These are phyloP conservation scores for Clarias laeviceps DNA, from an alignment of 2,797 vertebrate species.

Conservation along the genomic window DNA sequence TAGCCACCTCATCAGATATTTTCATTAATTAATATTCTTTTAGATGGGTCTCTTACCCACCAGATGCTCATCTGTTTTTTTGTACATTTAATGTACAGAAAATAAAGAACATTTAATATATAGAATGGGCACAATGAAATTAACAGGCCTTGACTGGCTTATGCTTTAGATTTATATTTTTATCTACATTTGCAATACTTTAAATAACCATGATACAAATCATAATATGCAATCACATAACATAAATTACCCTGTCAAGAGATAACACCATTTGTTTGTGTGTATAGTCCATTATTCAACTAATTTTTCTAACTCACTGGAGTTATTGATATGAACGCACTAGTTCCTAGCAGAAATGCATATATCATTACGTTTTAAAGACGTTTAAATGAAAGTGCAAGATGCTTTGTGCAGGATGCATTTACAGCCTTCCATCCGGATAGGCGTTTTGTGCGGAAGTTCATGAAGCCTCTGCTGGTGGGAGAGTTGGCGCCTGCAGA, in stretches of 20 bases:
- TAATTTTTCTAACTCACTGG: background rate
- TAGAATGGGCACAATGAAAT: background rate
- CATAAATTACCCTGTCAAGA: background rate
- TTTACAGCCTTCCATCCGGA: slow-evolving; percentile 92
- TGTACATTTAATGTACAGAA: background rate
- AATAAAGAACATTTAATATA: too few species aligned
- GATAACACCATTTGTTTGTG: background rate
- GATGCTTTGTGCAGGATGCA: slow-evolving; percentile 80
- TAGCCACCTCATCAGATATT: background rate
- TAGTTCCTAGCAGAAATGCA: background rate
- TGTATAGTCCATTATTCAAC: background rate
- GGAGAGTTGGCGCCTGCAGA: slow-evolving; percentile 87
- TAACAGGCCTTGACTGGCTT: background rate
- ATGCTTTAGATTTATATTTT: background rate
- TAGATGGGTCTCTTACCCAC: background rate
- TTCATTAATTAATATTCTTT: background rate
- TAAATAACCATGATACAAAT: background rate
- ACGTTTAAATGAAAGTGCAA: background rate
- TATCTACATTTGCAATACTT: background rate
- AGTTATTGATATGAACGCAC: background rate
- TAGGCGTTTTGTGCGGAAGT: slow-evolving; percentile 82
- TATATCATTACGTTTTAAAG: background rate
- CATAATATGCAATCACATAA: background rate
- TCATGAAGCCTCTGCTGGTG: slow-evolving; percentile 87
- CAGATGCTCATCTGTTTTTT: background rate